Evolutionary conservation across 2,113 vertebrate species (phyloP).

Genomic region (Thymallus thymallus): DNA sequence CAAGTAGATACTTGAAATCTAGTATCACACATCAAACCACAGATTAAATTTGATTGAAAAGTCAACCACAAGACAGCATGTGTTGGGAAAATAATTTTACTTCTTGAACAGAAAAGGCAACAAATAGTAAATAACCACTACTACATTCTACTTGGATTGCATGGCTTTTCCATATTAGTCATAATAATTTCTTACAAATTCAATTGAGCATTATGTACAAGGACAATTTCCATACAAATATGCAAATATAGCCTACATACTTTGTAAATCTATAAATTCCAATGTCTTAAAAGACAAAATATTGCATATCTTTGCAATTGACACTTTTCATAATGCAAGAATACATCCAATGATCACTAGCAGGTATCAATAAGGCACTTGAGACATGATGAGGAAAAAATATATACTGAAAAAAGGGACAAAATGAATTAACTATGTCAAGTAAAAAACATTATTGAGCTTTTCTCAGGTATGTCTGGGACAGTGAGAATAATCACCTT

Average conservation of each 20-base stretch:
- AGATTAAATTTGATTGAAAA: neutral
- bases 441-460: neutral
- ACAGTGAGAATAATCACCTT: neutral
- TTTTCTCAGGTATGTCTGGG: neutral
- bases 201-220: neutral
- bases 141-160: constrained; percentile 13
- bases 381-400: neutral
- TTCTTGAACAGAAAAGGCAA: constrained; percentile 31
- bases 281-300: neutral
- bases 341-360: neutral
- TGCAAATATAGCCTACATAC: neutral
- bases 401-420: neutral
- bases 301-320: constrained; percentile 19
- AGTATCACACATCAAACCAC: neutral
- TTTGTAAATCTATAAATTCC: constrained; percentile 4
- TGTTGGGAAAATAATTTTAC: constrained; percentile 40
- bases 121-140: constrained; percentile 8
- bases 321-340: neutral
- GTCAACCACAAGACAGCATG: neutral
- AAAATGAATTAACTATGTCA: neutral
- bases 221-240: constrained; percentile 1
- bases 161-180: constrained; percentile 19
- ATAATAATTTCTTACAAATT: neutral
- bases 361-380: constrained; percentile 45
- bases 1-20: no score